Evolutionary conservation across 1,140 invertebrate genomes (phyloP), one percentile per base, ranked within the genome.

Genomic region (Habropoda laboriosa): DNA sequence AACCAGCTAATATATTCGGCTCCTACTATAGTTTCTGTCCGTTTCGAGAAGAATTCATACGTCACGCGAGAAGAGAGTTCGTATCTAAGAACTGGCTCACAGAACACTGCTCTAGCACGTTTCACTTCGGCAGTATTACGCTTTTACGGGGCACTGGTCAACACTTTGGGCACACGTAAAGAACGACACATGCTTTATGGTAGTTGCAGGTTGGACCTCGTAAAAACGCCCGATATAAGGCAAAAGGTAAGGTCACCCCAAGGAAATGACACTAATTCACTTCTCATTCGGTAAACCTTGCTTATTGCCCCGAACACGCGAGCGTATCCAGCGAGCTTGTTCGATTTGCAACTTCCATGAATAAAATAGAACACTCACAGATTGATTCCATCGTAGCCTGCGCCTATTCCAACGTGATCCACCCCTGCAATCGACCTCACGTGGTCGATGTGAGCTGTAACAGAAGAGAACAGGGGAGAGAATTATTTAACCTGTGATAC

Each of bases 351-450:
- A 4, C 12, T 38, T 12, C 3, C 0, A 16, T 5, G n/a, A 21
- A 38, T 27, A n/a, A 38, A 16, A 16, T 30, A 24, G n/a, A 53
- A 51, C 2, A 95, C 94, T 95, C 94, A 97, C 97, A 95, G 94
- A 93, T 97, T 96, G 81, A 98, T 97, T 81, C 97, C 97, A 90
- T 98, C 97, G 90, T 97, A 98, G n/a, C 97, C 97, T 27, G 97
- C 97, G 1, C 97, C 97, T 42, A 98, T 95, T 0, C 97, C 97
- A 45, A 98, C 96, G 90, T 97, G 96, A 92, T 98, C 97, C 58
- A 97, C 95, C n/a, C 97, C 97, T 45, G 96, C 95, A 80, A 97
- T 94, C 70, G 95, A 94, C 85, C 95, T 95, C 87, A 98, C 96
- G 91, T 98, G 96, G 90, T 98, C 97, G 90, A 98, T 97, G 91